phyloP scores from a whole-genome alignment of 2,888 invertebrate genomes.

The Amphipoea lucens region DNA sequence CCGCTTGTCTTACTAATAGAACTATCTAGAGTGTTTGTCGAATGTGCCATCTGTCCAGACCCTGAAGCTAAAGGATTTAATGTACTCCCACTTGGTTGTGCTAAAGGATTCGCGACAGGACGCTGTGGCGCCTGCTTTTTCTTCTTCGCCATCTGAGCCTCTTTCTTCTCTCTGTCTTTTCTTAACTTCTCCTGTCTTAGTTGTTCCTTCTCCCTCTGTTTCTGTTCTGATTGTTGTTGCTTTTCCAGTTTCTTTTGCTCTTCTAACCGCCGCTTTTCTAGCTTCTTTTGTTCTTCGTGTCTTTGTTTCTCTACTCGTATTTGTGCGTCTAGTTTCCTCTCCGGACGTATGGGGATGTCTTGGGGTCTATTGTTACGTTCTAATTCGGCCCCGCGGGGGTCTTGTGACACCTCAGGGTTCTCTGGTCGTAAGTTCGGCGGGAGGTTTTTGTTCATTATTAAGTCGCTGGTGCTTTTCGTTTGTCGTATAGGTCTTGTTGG shows the following conservation, averaged over 20 bases:
- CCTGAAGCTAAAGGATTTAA: conserved; percentile 53
- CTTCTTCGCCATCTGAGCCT: conserved; percentile 44
- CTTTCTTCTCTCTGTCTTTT: conserved; percentile 64
- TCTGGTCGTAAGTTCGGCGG: conserved; percentile 72
- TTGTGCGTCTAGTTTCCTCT: conserved; percentile 63
- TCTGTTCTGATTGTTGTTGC: conserved; percentile 75
- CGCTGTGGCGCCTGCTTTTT: conserved; percentile 59
- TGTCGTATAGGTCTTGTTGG: conserved; percentile 62
- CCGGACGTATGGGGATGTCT: conserved; percentile 31
- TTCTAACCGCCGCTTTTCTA: conserved; percentile 72
- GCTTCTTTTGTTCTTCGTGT: conserved; percentile 63
- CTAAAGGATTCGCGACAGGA: conserved; percentile 53
- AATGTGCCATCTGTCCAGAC: conserved; percentile 59
- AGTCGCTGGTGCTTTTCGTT: conserved; percentile 78
- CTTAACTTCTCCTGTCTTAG: conserved; percentile 75
- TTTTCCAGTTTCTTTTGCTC: conserved; percentile 80
- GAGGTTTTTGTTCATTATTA: conserved; percentile 66
- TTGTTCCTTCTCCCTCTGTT: conserved; percentile 72
- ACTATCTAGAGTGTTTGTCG: conserved; percentile 84
- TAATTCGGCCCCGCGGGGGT: conserved; percentile 72
- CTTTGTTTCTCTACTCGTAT: conserved; percentile 60
- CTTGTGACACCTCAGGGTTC: conserved; percentile 74
- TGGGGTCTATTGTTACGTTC: conserved; percentile 50
- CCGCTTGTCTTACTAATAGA: conserved; percentile 84
- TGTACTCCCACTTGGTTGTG: conserved; percentile 44